These are phyloP conservation scores for Desoria tigrina DNA, from an alignment of 2,888 invertebrate genomes.

Conservation along the genomic window DNA sequence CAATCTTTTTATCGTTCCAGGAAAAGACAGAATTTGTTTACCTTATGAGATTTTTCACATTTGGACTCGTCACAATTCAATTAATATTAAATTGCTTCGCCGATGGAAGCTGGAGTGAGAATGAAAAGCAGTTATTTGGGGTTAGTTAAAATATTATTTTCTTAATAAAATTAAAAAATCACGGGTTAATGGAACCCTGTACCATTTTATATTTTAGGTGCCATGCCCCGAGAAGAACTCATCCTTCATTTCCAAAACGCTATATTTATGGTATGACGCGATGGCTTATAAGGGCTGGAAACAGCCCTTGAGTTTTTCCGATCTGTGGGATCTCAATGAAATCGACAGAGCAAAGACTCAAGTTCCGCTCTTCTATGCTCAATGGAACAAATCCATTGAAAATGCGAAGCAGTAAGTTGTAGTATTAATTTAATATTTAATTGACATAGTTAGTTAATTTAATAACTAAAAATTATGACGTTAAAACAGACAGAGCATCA, in stretches of 20 bases:
- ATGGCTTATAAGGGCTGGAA: conserved; percentile 58
- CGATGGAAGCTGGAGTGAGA: conserved; percentile 32
- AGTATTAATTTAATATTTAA: too few species aligned
- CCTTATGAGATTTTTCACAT: conserved; percentile 19
- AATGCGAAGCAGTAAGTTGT: conserved; percentile 28
- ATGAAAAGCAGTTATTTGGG: conserved; percentile 35
- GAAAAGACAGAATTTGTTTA: conserved; percentile 3
- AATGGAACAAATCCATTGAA: conserved; percentile 55
- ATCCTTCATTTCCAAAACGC: conserved; percentile 60
- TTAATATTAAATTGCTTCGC: conserved; percentile 19
- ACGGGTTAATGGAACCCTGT: background rate
- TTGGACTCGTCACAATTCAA: conserved; percentile 19
- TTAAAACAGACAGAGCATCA: conserved; percentile 12
- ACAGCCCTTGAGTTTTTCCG: conserved; percentile 57
- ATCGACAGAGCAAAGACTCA: conserved; percentile 56
- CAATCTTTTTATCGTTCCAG: background rate
- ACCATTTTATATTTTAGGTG: conserved; percentile 54
- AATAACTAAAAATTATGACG: background rate
- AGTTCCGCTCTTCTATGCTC: conserved; percentile 56
- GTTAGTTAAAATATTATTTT: background rate
- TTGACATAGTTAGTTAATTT: background rate
- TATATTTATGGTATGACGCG: conserved; percentile 61
- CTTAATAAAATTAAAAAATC: background rate
- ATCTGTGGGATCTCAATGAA: conserved; percentile 60
- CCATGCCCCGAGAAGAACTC: conserved; percentile 59